A percentile compares a stretch with the other conserved stretches of the same genome.
Conservation (phyloP, 2,797 vertebrate species). For the Macropodus opercularis region DNA sequence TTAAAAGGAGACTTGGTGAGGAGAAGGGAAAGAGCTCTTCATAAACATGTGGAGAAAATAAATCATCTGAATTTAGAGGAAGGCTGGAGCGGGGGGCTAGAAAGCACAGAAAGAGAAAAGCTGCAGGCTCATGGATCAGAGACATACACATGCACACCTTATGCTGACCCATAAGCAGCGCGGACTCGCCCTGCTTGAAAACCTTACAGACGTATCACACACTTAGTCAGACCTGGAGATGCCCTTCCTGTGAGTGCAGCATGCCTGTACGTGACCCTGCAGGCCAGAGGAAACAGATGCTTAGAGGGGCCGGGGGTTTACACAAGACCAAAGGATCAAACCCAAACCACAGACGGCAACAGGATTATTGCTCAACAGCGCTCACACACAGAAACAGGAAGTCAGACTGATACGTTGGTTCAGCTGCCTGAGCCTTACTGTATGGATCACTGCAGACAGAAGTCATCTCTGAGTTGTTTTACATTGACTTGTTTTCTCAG, state of each 20-base stretch:
- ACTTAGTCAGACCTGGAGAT: conserved; percentile 17
- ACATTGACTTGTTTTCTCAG: too few relatives aligned
- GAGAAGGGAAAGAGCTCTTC: neutral
- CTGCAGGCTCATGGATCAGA: neutral
- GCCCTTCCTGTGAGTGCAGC: neutral
- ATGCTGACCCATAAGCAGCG: neutral
- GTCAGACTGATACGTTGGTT: neutral
- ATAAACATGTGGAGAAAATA: conserved; percentile 42
- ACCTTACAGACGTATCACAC: conserved; percentile 6
- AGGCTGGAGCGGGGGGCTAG: neutral
- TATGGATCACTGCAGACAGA: too few relatives aligned
- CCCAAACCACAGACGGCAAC: conserved; percentile 39
- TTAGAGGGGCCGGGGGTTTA: conserved; percentile 32
- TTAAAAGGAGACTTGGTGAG: conserved; percentile 15
- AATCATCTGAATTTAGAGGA: conserved; percentile 25
- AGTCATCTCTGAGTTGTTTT: too few relatives aligned
- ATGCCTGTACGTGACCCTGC: conserved; percentile 17
- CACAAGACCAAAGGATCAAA: conserved; percentile 49
- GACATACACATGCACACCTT: neutral
- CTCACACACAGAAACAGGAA: conserved; percentile 38
- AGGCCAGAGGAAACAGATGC: conserved; percentile 65
- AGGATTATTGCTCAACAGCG: conserved; percentile 41
- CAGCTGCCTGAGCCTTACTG: neutral
- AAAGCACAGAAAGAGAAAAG: conserved; percentile 3
- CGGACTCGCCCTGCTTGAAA: conserved; percentile 9